Percentiles rank a stretch among this genome's conserved stretches.
Evolutionary conservation across 1,140 invertebrate species (phyloP).

Genomic region (Lethrus apterus): DNA sequence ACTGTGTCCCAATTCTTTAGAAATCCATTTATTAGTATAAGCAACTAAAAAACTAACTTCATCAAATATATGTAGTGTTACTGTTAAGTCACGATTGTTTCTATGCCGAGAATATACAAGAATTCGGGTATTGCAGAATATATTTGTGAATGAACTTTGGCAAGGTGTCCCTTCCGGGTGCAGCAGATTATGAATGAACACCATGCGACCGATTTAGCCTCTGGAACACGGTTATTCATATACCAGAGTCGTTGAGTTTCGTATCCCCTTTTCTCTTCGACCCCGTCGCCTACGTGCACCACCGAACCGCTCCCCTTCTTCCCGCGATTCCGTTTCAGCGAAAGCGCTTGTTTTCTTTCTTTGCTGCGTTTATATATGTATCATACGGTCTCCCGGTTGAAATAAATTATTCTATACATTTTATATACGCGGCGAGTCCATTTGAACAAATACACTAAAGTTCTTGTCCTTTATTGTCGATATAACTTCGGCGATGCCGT

Average conservation of each 20-base stretch:
- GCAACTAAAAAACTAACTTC: no score
- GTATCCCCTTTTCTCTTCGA: background rate
- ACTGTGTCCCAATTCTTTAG: no score
- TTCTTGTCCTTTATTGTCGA: constrained; percentile 36
- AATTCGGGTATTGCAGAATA: constrained; percentile 13
- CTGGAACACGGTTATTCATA: constrained; percentile 30
- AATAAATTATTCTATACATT: constrained; percentile 39
- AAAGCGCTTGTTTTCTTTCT: no score
- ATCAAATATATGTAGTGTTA: no score
- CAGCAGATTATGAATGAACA: constrained; percentile 39
- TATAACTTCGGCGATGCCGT: constrained; percentile 30
- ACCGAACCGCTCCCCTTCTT: no score
- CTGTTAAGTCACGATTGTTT: constrained; percentile 12
- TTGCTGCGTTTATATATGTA: no score
- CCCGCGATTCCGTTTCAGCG: no score
- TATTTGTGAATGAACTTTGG: constrained; percentile 41
- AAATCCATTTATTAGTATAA: no score
- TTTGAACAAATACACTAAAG: constrained; percentile 31
- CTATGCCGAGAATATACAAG: constrained; percentile 13
- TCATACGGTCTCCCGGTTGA: constrained; percentile 13
- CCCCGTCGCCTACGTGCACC: no score
- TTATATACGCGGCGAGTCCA: constrained; percentile 27
- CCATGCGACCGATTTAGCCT: constrained; percentile 35
- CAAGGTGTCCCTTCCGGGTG: constrained; percentile 39
- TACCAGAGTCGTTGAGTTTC: constrained; percentile 13